phyloP scores from a whole-genome alignment of 1,140 invertebrate species.

The Anastrepha ludens region DNA sequence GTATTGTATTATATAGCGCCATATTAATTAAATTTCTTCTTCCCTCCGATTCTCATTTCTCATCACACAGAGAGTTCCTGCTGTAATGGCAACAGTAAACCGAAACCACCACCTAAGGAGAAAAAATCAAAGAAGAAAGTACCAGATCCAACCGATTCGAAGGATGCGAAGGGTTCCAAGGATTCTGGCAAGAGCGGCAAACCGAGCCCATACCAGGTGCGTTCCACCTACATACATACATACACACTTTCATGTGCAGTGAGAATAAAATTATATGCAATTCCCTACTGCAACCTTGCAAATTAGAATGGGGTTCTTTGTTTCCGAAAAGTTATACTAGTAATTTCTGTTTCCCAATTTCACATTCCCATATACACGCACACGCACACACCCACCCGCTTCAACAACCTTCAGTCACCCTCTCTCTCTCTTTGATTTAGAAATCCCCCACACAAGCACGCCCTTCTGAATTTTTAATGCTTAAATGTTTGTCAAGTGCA shows the following conservation, averaged over 20 bases:
- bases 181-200: slow-evolving; percentile 77
- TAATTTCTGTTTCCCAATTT: neutral
- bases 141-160: slow-evolving; percentile 75
- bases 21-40: neutral
- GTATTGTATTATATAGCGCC: too few relatives aligned
- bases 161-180: slow-evolving; percentile 76
- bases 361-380: neutral
- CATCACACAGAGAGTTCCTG: slow-evolving; percentile 82
- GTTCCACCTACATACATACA: neutral
- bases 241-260: too few relatives aligned
- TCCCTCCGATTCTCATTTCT: neutral
- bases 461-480: neutral
- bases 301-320: neutral
- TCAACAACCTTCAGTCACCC: neutral
- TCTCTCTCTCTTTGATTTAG: neutral
- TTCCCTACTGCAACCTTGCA: too few relatives aligned
- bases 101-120: slow-evolving; percentile 82
- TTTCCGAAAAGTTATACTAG: neutral
- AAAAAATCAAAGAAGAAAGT: slow-evolving; percentile 83
- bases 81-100: slow-evolving; percentile 78
- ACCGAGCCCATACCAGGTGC: slow-evolving; percentile 79
- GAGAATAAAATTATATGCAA: too few relatives aligned
- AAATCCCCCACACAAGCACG: slow-evolving; percentile 22
- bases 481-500: slow-evolving; percentile 14
- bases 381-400: neutral